These are phyloP conservation scores for Acanthisitta chloris DNA, from an alignment of 2,113 vertebrate genomes.

Conservation along the genomic window DNA sequence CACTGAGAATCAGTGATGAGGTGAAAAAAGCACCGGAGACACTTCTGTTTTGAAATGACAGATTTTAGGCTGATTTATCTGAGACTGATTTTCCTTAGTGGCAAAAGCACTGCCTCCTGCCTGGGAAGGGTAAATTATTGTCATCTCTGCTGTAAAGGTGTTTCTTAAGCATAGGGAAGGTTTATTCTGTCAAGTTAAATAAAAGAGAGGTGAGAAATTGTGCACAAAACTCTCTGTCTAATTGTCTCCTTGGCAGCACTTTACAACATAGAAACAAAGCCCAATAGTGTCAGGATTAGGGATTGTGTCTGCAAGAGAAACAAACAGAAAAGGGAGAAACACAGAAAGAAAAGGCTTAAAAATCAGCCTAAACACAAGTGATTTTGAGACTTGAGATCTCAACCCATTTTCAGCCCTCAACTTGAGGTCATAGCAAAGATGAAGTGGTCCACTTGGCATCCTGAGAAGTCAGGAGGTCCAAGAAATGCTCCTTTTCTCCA, in stretches of 20 bases:
- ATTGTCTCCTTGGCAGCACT: neutral
- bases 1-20: neutral
- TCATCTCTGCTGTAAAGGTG: neutral
- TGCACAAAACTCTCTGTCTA: neutral
- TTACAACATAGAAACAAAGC: fast-evolving
- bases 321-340: fast-evolving
- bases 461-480: neutral
- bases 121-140: neutral
- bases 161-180: neutral
- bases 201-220: neutral
- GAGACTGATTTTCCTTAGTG: neutral
- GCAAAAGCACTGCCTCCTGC: neutral
- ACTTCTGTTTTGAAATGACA: neutral
- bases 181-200: neutral
- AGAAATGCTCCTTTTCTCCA: neutral
- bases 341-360: neutral
- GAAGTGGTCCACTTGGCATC: neutral
- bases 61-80: neutral
- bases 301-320: neutral
- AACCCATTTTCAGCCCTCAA: too few relatives aligned
- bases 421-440: neutral
- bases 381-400: neutral
- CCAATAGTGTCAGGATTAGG: fast-evolving
- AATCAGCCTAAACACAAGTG: neutral
- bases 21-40: neutral